Conservation (phyloP, 2,888 invertebrate species). For the Mesorhabditis spiculigera region DNA sequence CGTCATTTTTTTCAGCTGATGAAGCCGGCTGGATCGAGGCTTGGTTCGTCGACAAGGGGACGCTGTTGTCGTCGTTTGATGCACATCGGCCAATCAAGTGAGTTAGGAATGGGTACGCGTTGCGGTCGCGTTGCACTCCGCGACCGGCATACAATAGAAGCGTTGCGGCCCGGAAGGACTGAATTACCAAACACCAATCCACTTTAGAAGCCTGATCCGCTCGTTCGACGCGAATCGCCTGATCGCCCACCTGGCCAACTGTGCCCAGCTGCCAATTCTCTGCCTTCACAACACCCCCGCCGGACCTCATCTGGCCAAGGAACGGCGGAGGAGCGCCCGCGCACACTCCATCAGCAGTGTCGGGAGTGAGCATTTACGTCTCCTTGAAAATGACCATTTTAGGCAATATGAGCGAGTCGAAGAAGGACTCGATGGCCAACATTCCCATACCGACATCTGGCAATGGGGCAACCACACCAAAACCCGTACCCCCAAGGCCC, state of each 20-base stretch:
- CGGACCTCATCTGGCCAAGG: slow-evolving; percentile 17
- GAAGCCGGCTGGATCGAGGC: slow-evolving; percentile 59
- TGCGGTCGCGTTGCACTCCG: not conserved
- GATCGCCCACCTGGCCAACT: slow-evolving; percentile 75
- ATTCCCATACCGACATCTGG: slow-evolving; percentile 1
- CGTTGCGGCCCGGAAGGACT: not conserved
- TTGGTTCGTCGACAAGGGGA: slow-evolving; percentile 58
- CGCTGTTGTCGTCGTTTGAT: slow-evolving; percentile 60
- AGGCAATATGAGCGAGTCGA: slow-evolving; percentile 14
- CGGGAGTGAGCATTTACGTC: slow-evolving; percentile 24
- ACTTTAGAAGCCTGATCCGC: slow-evolving; percentile 55
- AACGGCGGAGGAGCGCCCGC: slow-evolving; percentile 25
- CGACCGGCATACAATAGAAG: no score
- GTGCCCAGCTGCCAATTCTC: slow-evolving; percentile 76
- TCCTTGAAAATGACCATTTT: not conserved
- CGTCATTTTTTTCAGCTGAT: slow-evolving; percentile 37
- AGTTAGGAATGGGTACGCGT: not conserved
- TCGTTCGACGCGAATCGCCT: slow-evolving; percentile 81
- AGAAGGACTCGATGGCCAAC: slow-evolving; percentile 17
- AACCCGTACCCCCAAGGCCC: slow-evolving; percentile 25
- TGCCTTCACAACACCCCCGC: slow-evolving; percentile 88
- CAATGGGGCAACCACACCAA: slow-evolving; percentile 1
- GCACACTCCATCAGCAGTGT: slow-evolving; percentile 31
- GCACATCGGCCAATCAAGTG: slow-evolving; percentile 59
- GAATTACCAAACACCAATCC: not conserved